Evolutionary conservation across 2,113 vertebrate species (phyloP), one percentile per base, ranked within the genome.

Genomic region (Anthoscopus minutus): DNA sequence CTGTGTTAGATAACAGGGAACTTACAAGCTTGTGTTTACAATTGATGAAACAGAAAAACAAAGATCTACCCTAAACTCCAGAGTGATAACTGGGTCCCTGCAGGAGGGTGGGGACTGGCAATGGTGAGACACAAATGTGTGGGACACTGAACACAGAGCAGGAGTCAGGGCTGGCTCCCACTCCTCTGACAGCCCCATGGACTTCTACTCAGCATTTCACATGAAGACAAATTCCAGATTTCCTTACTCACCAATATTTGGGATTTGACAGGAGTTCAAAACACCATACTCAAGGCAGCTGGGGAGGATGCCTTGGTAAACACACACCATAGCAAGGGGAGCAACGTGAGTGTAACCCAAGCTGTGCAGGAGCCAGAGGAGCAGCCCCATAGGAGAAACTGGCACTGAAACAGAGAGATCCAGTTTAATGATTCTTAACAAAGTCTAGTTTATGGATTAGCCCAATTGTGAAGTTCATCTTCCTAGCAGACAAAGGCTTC

Each of bases 51-150:
- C 10, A 84, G 60, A 47, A 47, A 73, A 67, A 2, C 7, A 50
- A 27, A 57, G 50, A 1, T 35, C 28, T 4, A 4, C 19, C 22
- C 31, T 60, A 14, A 69, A 20, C 17, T 88, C 78, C 57, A 89
- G 56, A 53, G 21, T 13, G 56, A 8, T 25, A 44, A 13, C 6
- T 20, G 25, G 25, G 47, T 69, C 62, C 40, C 71, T 83, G 40
- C 25, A 62, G 79, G 42, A 77, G 27, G 21, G 35, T 33, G 48
- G 47, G 60, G 35, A 38, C 25, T 81, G 15, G 48, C 44, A 16
- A 22, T 2, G 2, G 40, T 0, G 0, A 50, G 71, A 24, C 23
- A 50, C 5, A 0, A 15, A 7, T 14, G 17, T 31, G 6, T 65
- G 65, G 64, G 42, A 72, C 40, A 69, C 40, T 11, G 54, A 23